These are phyloP conservation scores for Fissipunctia ypsillon DNA, from an alignment of 2,888 invertebrate species.

Conservation along the genomic window DNA sequence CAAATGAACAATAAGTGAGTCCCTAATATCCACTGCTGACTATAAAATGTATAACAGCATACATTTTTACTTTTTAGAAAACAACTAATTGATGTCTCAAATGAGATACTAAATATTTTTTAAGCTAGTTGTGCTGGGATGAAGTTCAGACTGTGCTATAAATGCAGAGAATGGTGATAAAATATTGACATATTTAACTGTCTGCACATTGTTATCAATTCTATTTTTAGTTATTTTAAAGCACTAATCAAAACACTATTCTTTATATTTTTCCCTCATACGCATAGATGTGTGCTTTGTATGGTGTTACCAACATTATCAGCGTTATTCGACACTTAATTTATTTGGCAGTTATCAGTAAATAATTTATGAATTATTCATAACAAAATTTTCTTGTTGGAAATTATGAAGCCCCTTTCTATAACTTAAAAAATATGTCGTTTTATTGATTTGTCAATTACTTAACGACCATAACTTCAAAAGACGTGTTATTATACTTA, in stretches of 20 bases:
- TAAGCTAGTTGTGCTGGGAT: neutral
- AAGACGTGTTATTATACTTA: no score
- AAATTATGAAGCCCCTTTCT: neutral
- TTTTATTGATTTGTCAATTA: neutral
- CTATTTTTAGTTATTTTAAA: neutral
- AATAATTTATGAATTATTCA: no score
- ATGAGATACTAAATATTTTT: neutral
- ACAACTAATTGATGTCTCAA: neutral
- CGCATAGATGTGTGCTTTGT: neutral
- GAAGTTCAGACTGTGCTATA: neutral
- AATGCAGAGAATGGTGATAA: conserved; percentile 1
- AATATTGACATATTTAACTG: neutral
- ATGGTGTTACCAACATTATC: neutral
- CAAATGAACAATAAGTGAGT: neutral
- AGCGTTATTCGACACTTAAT: neutral
- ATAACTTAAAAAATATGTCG: neutral
- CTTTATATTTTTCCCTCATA: neutral
- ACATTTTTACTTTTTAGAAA: neutral
- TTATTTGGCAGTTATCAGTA: neutral
- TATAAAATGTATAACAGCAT: neutral
- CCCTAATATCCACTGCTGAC: neutral
- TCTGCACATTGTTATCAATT: neutral
- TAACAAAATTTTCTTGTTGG: no score
- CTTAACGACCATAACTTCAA: neutral
- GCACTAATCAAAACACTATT: neutral